Conservation (phyloP, 2,113 vertebrate genomes). For the Pterophyllum scalare region DNA sequence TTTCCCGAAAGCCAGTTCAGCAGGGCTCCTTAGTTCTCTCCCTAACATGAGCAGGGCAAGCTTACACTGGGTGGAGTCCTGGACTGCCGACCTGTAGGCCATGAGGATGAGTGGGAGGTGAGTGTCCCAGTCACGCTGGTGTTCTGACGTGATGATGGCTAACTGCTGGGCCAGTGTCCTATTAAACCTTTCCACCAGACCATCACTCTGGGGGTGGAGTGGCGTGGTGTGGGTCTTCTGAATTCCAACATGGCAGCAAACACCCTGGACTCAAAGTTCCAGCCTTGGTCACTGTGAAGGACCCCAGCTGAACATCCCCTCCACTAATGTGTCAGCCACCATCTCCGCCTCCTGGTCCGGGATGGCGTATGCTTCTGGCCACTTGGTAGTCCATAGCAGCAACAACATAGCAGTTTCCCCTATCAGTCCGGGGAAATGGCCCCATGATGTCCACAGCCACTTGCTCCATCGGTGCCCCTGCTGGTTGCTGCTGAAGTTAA, state of each 20-base stretch:
- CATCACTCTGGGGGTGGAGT: not conserved
- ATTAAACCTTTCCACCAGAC: not conserved
- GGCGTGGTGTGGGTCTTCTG: not conserved
- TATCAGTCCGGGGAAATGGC: not conserved
- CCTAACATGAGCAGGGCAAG: accelerated
- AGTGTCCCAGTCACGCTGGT: not conserved
- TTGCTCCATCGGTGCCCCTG: not conserved
- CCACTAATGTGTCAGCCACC: too few relatives aligned
- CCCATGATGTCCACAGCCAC: not conserved
- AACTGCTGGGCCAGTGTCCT: not conserved
- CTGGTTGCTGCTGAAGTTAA: not conserved
- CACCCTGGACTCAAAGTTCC: too few relatives aligned
- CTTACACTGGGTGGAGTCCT: not conserved
- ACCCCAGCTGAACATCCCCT: too few relatives aligned
- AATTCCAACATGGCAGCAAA: not conserved
- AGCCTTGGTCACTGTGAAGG: too few relatives aligned
- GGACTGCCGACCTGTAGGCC: not conserved
- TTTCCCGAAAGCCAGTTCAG: too few relatives aligned
- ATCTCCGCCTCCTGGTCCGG: not conserved
- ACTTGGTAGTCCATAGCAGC: not conserved
- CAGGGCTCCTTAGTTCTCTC: too few relatives aligned
- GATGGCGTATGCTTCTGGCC: not conserved
- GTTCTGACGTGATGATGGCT: not conserved
- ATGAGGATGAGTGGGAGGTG: not conserved
- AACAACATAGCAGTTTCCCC: not conserved